A percentile compares a stretch with the other conserved stretches of the same genome.
These are phyloP conservation scores for Phalacrocorax pelagicus DNA, from an alignment of 2,113 vertebrate species.

Conservation along the genomic window DNA sequence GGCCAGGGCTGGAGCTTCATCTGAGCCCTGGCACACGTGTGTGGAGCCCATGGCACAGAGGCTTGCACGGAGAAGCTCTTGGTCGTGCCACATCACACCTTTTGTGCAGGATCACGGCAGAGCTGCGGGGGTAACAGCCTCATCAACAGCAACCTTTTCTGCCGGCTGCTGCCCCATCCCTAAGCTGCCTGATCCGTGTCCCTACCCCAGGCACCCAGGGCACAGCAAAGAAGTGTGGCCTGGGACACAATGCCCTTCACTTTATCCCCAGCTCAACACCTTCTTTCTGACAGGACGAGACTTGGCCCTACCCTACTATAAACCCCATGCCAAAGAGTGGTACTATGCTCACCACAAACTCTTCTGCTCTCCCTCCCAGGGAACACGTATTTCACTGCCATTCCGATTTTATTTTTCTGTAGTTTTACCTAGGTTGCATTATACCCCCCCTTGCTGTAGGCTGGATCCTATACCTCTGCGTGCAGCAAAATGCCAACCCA, in stretches of 20 bases:
- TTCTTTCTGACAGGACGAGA: background rate
- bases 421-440: background rate
- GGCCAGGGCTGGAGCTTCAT: background rate
- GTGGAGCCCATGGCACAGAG: background rate
- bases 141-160: background rate
- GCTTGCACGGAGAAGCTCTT: background rate
- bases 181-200: background rate
- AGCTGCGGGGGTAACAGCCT: background rate
- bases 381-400: background rate
- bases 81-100: background rate
- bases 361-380: background rate
- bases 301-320: background rate
- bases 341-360: background rate
- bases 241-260: background rate
- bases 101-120: background rate
- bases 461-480: background rate
- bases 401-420: background rate
- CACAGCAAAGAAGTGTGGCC: background rate
- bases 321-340: background rate
- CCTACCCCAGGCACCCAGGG: background rate
- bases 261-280: background rate
- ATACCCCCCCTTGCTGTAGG: background rate
- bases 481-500: background rate
- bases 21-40: background rate
- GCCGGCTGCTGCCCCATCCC: background rate